Evolutionary conservation across 2,888 invertebrate species (phyloP), one percentile per base, ranked within the genome.

Genomic region (Thereva unica): DNA sequence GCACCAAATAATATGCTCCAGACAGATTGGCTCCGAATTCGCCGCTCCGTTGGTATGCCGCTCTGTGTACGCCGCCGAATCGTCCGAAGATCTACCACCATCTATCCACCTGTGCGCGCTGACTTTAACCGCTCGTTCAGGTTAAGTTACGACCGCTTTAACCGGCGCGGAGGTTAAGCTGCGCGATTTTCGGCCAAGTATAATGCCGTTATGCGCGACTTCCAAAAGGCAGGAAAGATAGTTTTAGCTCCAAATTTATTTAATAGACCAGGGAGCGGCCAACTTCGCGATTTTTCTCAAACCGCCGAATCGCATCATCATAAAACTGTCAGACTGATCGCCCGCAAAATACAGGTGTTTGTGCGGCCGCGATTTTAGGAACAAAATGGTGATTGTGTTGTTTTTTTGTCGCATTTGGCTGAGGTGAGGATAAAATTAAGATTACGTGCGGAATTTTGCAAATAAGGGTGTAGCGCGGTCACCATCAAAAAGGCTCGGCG

Each of bases 141-240:
- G n/a, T 38, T 53, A 53, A 53, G 53, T 53, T 53, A 53, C 38
- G 53, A 10, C 38, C 53, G 12, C 53, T 34, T 53, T 53, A 53
- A 53, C 38, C 38, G 53, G 35, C 37, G 35, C 37, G 8, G 37
- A 34, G 38, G 37, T 53, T 38, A 38, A 35, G 37, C 34, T 34
- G 53, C 35, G 37, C 8, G 53, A 7, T 6, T 50, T 50, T 50
- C 34, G 34, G 52, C 38, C 53, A 52, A 53, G 23, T 23, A 23
- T 34, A 53, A 38, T 53, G 34, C 53, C 53, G 53, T 53, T 53
- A 53, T 53, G 53, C 38, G 23, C 53, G 37, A 53, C 37, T 37
- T 53, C 37, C 38, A 38, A 38, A 10, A 53, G 23, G 23, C 38
- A 53, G 53, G 38, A 38, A 53, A 38, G 53, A 38, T 53, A 38